phyloP scores from a whole-genome alignment of 2,888 invertebrate species.

The Lepas anatifera region DNA sequence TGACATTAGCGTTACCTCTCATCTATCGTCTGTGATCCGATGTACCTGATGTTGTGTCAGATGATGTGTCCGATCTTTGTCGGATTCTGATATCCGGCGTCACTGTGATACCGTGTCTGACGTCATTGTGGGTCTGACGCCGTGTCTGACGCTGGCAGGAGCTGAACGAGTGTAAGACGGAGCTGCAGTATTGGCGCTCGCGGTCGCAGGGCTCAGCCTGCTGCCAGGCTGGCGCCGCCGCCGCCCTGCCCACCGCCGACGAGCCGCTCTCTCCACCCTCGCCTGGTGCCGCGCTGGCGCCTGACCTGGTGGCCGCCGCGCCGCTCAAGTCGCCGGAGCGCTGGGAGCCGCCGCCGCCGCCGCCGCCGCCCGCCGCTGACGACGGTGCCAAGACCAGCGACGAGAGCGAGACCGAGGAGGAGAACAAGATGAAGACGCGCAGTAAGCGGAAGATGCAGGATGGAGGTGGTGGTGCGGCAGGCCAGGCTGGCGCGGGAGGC shows the following conservation, averaged over 20 bases:
- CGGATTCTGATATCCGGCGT: too few species aligned
- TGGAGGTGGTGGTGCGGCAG: too few species aligned
- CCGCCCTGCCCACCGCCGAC: constrained; percentile 26
- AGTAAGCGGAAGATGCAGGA: not conserved
- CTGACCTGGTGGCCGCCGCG: not conserved
- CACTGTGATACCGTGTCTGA: too few species aligned
- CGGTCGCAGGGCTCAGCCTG: constrained; percentile 51
- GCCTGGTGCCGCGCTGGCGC: not conserved
- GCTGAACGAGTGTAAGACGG: constrained; percentile 81
- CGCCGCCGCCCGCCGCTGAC: not conserved
- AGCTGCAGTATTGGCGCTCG: constrained; percentile 80
- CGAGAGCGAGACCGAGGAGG: not conserved
- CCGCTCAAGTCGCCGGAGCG: constrained; percentile 5
- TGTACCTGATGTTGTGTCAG: too few species aligned
- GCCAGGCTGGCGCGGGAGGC: not conserved
- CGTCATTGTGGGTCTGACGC: too few species aligned
- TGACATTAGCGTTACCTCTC: too few species aligned
- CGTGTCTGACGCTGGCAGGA: constrained; percentile 51
- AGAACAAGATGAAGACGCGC: constrained; percentile 6
- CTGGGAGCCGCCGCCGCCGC: not conserved
- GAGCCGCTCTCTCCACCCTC: not conserved
- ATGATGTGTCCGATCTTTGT: too few species aligned
- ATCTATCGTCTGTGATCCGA: too few species aligned
- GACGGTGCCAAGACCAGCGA: not conserved
- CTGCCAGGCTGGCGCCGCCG: constrained; percentile 36